Percentiles rank a stretch among this genome's conserved stretches.
These are phyloP conservation scores for Pediacus dermestoides DNA, from an alignment of 2,888 invertebrate genomes.

Conservation along the genomic window DNA sequence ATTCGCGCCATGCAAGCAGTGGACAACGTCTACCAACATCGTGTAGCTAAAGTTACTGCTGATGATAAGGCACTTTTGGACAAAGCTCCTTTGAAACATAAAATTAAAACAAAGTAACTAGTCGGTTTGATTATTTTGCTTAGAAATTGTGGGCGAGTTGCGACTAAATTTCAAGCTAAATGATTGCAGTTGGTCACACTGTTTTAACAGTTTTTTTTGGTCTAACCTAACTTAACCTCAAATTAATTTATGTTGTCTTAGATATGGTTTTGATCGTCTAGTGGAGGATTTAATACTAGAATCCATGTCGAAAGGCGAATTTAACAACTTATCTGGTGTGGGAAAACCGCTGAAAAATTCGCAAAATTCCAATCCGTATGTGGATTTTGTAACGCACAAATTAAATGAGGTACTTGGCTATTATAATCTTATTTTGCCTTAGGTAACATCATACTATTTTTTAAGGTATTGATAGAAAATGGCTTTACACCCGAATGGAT, in stretches of 20 bases:
- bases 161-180: too few species aligned
- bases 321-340: constrained; percentile 74
- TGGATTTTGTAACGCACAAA: constrained; percentile 85
- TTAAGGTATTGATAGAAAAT: constrained; percentile 76
- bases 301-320: constrained; percentile 86
- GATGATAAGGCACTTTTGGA: constrained; percentile 65
- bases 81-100: constrained; percentile 61
- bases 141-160: too few species aligned
- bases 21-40: constrained; percentile 60
- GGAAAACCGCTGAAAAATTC: constrained; percentile 75
- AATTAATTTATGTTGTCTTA: constrained; percentile 26
- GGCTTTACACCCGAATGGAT: constrained; percentile 93
- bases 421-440: constrained; percentile 9
- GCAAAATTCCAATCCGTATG: constrained; percentile 74
- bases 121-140: background rate
- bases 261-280: constrained; percentile 77
- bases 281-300: constrained; percentile 91
- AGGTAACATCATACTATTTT: constrained; percentile 12
- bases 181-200: too few species aligned
- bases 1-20: constrained; percentile 66
- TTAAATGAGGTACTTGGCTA: constrained; percentile 65
- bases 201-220: too few species aligned
- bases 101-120: constrained; percentile 69
- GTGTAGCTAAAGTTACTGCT: constrained; percentile 57
- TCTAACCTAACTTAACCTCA: too few species aligned